Base-by-base conservation (phyloP, 2,888 invertebrate species). In the Andrena marginata region DNA sequence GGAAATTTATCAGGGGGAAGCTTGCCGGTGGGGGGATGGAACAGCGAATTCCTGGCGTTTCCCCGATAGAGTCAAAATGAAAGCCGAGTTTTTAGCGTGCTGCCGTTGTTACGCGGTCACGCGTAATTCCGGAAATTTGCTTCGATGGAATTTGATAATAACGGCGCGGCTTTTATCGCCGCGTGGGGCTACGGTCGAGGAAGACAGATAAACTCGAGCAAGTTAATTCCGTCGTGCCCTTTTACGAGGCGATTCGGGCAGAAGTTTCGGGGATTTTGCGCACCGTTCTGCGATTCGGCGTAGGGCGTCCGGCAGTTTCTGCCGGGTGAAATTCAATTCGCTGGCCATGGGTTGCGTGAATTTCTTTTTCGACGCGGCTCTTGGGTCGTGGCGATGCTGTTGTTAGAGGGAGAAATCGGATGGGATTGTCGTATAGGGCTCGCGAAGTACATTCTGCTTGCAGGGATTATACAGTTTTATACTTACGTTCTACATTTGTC, bases 1-100 rank as follows among this genome's bases (percentile, higher is more conserved):
- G 64, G 63, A 65, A 77, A 86, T 79, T 85, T 77, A 85, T 70
- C 56, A 60, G 56, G 23, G 56, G 23, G 48, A 31, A 23, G n/a
- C 42, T 42, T 42, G 1, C 16, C 42, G 6, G 8, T 10, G 6
- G 13, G 2, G 2, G 10, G 33, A n/a, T n/a, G 23, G 54, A 3
- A 20, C 42, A 8, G 56, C 35, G 67, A 63, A 74, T 72, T 72
- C 72, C 56, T 26, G 51, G 51, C 56, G 67, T 42, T 77, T 68
- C 26, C 35, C 49, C 33, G 49, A 67, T 64, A 33, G 31, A 72
- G 23, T 49, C 51, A 20, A 48, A 51, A 70, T 54, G 20, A 16
- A 31, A 54, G 35, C 26, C 4, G 20, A 60, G 31, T 20, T 72
- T 63, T 33, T 20, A 59, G 7, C 8, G 29, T 1, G 42, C 16